Base-by-base conservation (phyloP, 2,797 vertebrate species). In the Pteronotus mesoamericanus region DNA sequence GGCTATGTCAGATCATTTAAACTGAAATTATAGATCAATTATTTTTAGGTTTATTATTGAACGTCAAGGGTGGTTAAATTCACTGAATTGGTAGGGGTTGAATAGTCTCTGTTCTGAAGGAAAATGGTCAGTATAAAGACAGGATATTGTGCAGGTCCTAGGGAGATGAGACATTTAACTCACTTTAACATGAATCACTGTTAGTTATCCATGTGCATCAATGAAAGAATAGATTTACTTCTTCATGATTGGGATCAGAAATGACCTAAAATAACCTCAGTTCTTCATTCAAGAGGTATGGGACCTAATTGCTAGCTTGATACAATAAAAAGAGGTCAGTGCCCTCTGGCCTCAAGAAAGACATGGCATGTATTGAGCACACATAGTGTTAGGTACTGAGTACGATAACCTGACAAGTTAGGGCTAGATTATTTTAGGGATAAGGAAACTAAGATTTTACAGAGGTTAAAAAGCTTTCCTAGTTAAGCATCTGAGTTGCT, bases 11-110 rank as follows among this genome's bases (percentile, higher is more conserved):
- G 77, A 94, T 94, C 95, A 96, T 89, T 97, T 89, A 97, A 97
- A 97, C 94, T 97, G 91, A 97, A 98, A 84, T 39, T 98, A 94
- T 95, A 97, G 97, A 97, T 97, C 95, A 97, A 97, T 98, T 98
- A 97, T 95, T 98, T 98, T 96, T 96, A 96, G 96, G 92, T 97
- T 97, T 98, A 96, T 97, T 96, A 97, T 97, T 97, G 95, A 96
- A 96, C 3, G 86, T 96, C 96, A 97, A 86, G 97, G 96, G 44
- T 97, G 95, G 86, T 96, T 98, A 98, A 95, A 96, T 97, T 97
- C 91, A 94, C 66, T 89, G 91, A 96, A 78, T 95, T 96, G 86
- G 96, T 95, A 94, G 86, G 86, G 94, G 61, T 94, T 89, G 95
- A 85, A 95, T 87, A 91, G 78, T 87, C 37, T 78, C 90, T 72